Conservation (phyloP, 2,797 vertebrate genomes). For the Neostethus bicornis region DNA sequence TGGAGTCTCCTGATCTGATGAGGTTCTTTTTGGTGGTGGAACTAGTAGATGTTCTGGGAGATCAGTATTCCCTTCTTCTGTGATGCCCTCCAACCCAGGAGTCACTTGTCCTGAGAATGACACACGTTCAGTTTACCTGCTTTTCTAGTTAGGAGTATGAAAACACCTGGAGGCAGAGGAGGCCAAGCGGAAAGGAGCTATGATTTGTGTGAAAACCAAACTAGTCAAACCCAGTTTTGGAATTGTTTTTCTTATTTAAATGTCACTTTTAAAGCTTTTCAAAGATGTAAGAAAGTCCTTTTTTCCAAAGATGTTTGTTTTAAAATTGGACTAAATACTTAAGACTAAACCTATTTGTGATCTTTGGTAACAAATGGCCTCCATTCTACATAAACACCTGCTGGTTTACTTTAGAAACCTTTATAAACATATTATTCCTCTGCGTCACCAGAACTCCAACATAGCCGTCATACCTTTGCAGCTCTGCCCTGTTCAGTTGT, state of each 20-base stretch:
- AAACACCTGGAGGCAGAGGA: slow-evolving; percentile 7
- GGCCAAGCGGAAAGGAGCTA: slow-evolving; percentile 13
- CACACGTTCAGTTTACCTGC: neutral
- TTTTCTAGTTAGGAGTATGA: neutral
- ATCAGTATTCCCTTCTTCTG: neutral
- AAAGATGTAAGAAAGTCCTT: neutral
- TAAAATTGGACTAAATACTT: neutral
- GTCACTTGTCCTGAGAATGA: slow-evolving; percentile 49
- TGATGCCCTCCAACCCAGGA: slow-evolving; percentile 31
- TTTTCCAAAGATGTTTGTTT: neutral
- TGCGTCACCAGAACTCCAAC: slow-evolving; percentile 23
- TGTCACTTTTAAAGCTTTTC: neutral
- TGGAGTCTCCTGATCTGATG: slow-evolving; percentile 62
- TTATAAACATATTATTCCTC: slow-evolving; percentile 4
- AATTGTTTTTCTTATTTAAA: slow-evolving; percentile 10
- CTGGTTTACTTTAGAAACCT: neutral
- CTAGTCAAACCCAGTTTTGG: slow-evolving; percentile 27
- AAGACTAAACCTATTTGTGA: neutral
- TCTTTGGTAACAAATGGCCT: neutral
- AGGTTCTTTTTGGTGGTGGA: slow-evolving; percentile 66
- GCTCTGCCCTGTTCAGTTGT: slow-evolving; percentile 46
- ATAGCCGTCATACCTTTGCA: slow-evolving; percentile 69
- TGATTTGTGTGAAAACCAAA: slow-evolving; percentile 36
- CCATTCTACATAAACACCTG: neutral
- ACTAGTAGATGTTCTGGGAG: slow-evolving; percentile 40